These are phyloP conservation scores for Ciconia stormi DNA, from an alignment of 2,113 vertebrate genomes.

Conservation along the genomic window DNA sequence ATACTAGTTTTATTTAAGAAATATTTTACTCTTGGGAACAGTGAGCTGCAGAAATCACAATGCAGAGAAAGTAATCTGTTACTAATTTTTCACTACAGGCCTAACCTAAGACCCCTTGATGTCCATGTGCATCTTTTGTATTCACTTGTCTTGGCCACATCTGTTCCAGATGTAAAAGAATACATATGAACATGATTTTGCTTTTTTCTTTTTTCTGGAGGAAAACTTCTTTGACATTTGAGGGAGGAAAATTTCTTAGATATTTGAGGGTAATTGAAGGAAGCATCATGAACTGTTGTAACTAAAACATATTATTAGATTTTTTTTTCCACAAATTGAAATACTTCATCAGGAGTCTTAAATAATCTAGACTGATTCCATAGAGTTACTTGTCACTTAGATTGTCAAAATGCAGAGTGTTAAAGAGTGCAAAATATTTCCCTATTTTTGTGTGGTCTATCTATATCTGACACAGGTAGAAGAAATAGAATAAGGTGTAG, in stretches of 20 bases:
- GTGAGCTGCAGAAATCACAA: not conserved
- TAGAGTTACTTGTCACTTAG: not conserved
- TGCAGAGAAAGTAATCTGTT: not conserved
- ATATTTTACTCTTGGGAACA: not conserved
- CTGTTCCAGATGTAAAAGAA: not conserved
- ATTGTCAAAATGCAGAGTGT: not conserved
- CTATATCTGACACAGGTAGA: not conserved
- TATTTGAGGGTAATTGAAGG: not conserved
- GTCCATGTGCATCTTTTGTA: not conserved
- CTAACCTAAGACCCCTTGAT: not conserved
- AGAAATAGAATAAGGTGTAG: not conserved
- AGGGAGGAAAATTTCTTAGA: not conserved
- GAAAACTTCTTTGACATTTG: not conserved
- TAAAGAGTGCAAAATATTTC: not conserved
- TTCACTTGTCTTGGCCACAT: not conserved
- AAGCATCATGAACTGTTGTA: not conserved
- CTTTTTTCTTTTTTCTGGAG: not conserved
- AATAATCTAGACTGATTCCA: not conserved
- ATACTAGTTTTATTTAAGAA: not conserved
- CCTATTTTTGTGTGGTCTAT: fast-evolving
- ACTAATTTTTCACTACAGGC: not conserved
- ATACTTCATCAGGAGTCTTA: not conserved
- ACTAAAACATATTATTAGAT: not conserved
- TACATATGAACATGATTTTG: not conserved
- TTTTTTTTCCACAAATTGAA: not conserved